These are phyloP conservation scores for Lamellibrachia luymesi DNA, from an alignment of 1,140 invertebrate genomes.

Conservation along the genomic window DNA sequence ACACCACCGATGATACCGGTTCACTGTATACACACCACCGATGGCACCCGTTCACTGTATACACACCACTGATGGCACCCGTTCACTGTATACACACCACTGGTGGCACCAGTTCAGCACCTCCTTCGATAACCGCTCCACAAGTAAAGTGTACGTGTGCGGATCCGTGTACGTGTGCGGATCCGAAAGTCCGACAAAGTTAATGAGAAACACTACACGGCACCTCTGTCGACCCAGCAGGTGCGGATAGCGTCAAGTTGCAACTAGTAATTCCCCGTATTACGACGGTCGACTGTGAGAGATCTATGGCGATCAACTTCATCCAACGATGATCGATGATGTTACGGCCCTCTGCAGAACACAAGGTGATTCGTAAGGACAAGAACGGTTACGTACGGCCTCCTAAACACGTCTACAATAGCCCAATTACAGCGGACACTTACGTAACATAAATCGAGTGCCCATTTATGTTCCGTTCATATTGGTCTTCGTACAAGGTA, in stretches of 20 bases:
- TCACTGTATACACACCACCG: not conserved
- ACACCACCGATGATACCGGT: not conserved
- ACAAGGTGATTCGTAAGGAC: not conserved
- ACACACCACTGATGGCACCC: not conserved
- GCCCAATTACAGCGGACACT: not conserved
- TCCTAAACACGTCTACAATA: not conserved
- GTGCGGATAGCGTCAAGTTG: not conserved
- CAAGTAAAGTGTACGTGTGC: not conserved
- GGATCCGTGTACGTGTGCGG: not conserved
- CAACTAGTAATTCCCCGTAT: not conserved
- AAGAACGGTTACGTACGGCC: not conserved
- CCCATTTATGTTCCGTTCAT: not conserved
- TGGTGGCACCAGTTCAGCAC: no score
- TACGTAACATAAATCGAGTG: no score
- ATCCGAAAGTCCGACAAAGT: not conserved
- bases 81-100: not conserved
- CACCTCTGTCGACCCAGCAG: not conserved
- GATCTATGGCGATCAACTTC: no score
- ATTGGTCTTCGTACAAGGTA: not conserved
- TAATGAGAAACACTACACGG: not conserved
- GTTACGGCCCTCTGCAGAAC: not conserved
- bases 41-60: not conserved
- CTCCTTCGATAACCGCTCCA: not conserved
- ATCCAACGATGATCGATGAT: not conserved
- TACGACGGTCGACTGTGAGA: not conserved